Evolutionary conservation across 2,113 vertebrate species (phyloP).

Genomic region (Chaetops frenatus): DNA sequence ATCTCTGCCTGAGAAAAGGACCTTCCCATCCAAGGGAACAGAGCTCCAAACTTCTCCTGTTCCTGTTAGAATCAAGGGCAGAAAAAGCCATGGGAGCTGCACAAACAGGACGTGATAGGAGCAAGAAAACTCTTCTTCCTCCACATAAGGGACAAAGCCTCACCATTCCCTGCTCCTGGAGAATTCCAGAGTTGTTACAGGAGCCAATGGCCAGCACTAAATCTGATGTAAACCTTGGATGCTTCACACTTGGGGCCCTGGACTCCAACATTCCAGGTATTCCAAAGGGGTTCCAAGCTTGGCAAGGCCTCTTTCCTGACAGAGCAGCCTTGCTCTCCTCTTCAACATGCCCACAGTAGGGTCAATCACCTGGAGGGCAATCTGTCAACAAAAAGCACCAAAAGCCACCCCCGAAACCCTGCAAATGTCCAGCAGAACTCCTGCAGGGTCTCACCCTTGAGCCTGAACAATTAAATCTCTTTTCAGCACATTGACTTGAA

Average conservation of each 20-base stretch:
- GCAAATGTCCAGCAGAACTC: background rate
- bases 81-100: background rate
- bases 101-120: background rate
- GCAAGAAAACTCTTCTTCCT: background rate
- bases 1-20: background rate
- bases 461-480: background rate
- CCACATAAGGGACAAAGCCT: background rate
- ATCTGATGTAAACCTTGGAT: background rate
- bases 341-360: background rate
- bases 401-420: background rate
- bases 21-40: background rate
- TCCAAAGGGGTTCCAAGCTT: background rate
- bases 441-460: background rate
- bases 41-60: background rate
- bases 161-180: accelerated
- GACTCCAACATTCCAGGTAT: background rate
- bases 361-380: background rate
- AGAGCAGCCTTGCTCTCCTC: background rate
- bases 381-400: background rate
- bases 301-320: background rate
- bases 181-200: background rate
- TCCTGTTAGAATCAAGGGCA: background rate
- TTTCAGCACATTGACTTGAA: background rate
- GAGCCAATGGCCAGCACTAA: background rate
- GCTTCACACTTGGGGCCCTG: background rate